Evolutionary conservation across 1,140 invertebrate species (phyloP).

Genomic region (Calosoma granatense): DNA sequence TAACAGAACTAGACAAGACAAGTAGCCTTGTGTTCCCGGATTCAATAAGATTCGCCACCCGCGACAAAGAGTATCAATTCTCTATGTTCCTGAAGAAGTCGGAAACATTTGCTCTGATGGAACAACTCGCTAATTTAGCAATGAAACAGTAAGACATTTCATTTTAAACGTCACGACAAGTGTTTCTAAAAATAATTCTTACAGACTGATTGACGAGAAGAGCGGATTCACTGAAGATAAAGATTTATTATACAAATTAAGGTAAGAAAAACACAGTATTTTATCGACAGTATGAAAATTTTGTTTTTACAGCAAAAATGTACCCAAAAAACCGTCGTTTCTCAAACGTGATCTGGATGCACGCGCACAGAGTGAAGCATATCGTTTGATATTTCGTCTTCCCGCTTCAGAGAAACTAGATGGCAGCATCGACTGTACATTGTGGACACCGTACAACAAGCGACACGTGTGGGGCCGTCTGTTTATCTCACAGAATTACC

Average conservation of each 20-base stretch:
- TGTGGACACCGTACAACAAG: constrained; percentile 96
- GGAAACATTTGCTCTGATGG: constrained; percentile 86
- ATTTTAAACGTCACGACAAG: constrained; percentile 20
- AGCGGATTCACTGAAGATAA: constrained; percentile 74
- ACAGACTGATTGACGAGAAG: constrained; percentile 76
- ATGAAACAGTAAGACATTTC: constrained; percentile 66
- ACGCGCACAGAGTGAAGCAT: constrained; percentile 79
- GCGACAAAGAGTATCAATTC: constrained; percentile 76
- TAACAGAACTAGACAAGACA: constrained; percentile 61
- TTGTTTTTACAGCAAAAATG: constrained; percentile 54
- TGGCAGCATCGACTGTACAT: constrained; percentile 76
- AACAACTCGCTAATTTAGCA: constrained; percentile 92
- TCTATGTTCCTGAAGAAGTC: constrained; percentile 81
- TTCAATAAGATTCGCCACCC: constrained; percentile 73
- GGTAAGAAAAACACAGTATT: constrained; percentile 36
- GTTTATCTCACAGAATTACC: constrained; percentile 88
- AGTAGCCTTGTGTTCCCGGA: constrained; percentile 75
- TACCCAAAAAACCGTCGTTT: constrained; percentile 77
- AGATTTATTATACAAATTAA: constrained; percentile 68
- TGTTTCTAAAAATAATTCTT: constrained; percentile 23
- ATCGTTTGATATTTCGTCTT: constrained; percentile 74
- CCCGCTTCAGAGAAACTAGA: constrained; percentile 85
- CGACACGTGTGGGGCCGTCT: constrained; percentile 79
- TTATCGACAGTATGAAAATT: constrained; percentile 11
- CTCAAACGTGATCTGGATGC: constrained; percentile 92